Base-by-base conservation (phyloP, 2,888 invertebrate genomes). In the Amblyjoppa fuscipennis region DNA sequence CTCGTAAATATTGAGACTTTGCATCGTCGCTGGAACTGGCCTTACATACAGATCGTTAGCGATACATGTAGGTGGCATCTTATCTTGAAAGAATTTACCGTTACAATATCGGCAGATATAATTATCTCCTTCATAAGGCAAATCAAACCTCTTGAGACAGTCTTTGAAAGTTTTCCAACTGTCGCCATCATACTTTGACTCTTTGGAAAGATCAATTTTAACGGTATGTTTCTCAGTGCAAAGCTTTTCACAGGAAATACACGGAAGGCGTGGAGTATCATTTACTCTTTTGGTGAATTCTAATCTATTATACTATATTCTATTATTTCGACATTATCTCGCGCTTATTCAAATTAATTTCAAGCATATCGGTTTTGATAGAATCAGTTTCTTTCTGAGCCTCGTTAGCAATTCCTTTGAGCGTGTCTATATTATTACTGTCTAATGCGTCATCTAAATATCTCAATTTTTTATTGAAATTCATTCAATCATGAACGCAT, bases 1-100 rank as follows among this genome's bases (percentile, higher is more conserved):
- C 84, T 92, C 89, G 81, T 86, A 89, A 38, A 88, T 84, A 77
- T 91, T 89, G 56, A 90, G 76, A 7, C 28, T 38, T 7, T 25
- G 31, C 34, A 91, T 86, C 81, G 86, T 87, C 28, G 56, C 11
- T 28, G 91, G 88, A 38, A 83, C 38, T 5, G 51, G 7, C 13
- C 78, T 41, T 34, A 86, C 84, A 20, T 68, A 69, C 11, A 92
- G 71, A 38, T 89, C 83, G 83, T 92, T 91, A 59, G 90, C 77
- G 31, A 92, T 73, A 83, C 89, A 91, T 16, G 83, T 89, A 3
- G 90, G 85, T 56, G 91, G 91, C 64, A 91, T 76, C n/a, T 31
- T 59, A 83, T 89, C 83, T 34, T 81, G 64, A 51, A 80, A 41
- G 45, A 91, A 88, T 49, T 89, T 89, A 3, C 16, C 61, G 20